Evolutionary conservation across 2,113 vertebrate species (phyloP), one percentile per base, ranked within the genome.

Genomic region (Pseudorhombus dupliciocellatus): DNA sequence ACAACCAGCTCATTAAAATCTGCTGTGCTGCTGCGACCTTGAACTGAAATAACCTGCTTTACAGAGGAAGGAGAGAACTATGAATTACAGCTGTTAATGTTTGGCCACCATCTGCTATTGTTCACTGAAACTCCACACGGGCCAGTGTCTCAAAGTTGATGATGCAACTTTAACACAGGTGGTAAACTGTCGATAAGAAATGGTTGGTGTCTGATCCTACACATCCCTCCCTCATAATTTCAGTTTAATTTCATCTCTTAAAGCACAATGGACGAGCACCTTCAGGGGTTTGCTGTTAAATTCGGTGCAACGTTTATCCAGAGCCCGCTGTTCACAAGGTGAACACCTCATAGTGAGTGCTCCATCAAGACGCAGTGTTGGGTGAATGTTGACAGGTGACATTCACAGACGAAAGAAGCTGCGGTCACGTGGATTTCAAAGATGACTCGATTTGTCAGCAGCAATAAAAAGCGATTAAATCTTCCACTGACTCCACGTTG

Each of bases 31-130:
- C 57, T 83, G 64, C 61, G 54, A 73, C 75, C 69, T 83, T 80
- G 21, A 69, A 76, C 44, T 48, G 54, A 59, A 75, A 50, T 53
- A 1, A 63, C 15, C 24, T 70, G 21, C 48, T 40, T 62, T 22
- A 50, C n/a, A 66, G 21, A 42, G 4, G 21, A 31, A 37, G 58
- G 9, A 48, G 50, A 53, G 46, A 48, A 56, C 34, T 42, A 11
- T 15, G 20, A 46, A 40, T 66, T 48, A 56, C 59, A 78, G 58
- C 66, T 79, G 81, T 85, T 80, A 79, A 77, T 90, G 79, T 89
- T 90, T 80, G 63, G 26, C 75, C 63, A 81, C 42, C 70, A 56
- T 75, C 64, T 85, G 66, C 61, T 75, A 31, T 59, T 44, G 55
- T 16, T 48, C 54, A 60, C 4, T 50, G 37, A 62, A 73, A 52